Evolutionary conservation across 2,113 vertebrate species (phyloP).

Genomic region (Thunnus thynnus): DNA sequence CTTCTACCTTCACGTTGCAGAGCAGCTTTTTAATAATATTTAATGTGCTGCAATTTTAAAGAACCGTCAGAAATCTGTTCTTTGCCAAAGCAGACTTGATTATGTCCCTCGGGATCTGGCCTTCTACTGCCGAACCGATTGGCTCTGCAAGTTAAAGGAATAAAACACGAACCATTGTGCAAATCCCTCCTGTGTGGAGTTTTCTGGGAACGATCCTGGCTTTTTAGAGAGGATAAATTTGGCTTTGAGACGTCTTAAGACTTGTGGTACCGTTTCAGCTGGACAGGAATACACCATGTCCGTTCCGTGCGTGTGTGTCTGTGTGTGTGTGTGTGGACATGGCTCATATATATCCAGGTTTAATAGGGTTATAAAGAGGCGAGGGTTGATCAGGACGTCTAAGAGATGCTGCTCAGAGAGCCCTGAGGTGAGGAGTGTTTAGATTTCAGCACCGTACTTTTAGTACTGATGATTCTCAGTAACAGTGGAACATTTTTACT

Average conservation of each 20-base stretch:
- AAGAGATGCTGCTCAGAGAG: conserved; percentile 22
- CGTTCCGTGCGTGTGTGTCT: conserved; percentile 9
- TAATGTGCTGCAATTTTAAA: conserved; percentile 75
- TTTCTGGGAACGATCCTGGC: conserved; percentile 63
- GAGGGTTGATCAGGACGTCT: conserved; percentile 28
- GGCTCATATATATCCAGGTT: conserved; percentile 33
- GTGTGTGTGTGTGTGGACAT: conserved; percentile 23
- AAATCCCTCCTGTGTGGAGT: conserved; percentile 50
- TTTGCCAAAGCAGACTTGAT: conserved; percentile 72
- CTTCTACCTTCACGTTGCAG: conserved; percentile 46
- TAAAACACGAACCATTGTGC: conserved; percentile 63
- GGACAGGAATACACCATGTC: conserved; percentile 31
- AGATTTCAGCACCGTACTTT: conserved; percentile 3
- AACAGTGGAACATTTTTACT: conserved; percentile 21
- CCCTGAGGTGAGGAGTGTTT: conserved; percentile 23
- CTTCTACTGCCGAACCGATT: conserved; percentile 3
- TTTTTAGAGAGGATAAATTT: conserved; percentile 53
- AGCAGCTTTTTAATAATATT: conserved; percentile 73
- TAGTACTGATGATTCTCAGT: neutral
- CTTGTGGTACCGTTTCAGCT: conserved; percentile 65
- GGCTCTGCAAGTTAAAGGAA: conserved; percentile 49
- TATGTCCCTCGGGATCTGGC: conserved; percentile 58
- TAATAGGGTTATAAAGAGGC: conserved; percentile 56
- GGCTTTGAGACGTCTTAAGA: conserved; percentile 39
- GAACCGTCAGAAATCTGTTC: conserved; percentile 67